These are phyloP conservation scores for Dexiosoma caninum DNA, from an alignment of 2,888 invertebrate genomes.

Conservation along the genomic window DNA sequence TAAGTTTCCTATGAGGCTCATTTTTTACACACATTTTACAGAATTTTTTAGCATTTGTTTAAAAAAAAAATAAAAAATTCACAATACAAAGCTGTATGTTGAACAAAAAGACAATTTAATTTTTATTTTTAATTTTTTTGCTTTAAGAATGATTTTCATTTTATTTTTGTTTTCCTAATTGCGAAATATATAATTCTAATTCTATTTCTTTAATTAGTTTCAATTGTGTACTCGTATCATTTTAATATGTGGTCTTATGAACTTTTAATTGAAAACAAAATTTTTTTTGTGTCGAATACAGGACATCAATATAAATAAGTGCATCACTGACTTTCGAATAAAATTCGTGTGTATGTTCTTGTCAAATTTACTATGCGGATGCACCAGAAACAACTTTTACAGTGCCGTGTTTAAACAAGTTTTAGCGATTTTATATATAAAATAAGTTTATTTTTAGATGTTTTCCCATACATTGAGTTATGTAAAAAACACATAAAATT, in stretches of 20 bases:
- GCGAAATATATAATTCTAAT: neutral
- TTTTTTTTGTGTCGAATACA: neutral
- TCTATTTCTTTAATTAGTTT: slow-evolving; percentile 1
- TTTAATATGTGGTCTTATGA: slow-evolving; percentile 1
- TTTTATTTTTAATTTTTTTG: neutral
- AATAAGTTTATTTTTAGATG: too few species aligned
- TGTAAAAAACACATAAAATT: too few species aligned
- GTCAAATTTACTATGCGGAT: too few species aligned
- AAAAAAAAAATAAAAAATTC: neutral
- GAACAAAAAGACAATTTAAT: slow-evolving; percentile 19
- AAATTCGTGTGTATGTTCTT: too few species aligned
- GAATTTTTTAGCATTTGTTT: slow-evolving; percentile 21
- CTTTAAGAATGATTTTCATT: neutral
- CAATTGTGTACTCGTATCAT: slow-evolving; percentile 11
- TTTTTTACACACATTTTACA: slow-evolving; percentile 64
- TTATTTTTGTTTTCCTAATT: neutral
- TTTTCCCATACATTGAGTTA: too few species aligned
- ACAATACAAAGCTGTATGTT: neutral
- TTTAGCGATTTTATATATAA: too few species aligned
- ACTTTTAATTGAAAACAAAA: slow-evolving; percentile 45
- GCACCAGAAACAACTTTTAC: too few species aligned
- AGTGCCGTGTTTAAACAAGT: too few species aligned
- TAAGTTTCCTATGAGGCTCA: slow-evolving; percentile 78
- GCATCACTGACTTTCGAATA: too few species aligned
- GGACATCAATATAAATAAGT: too few species aligned